A percentile compares a stretch with the other conserved stretches of the same genome.
These are phyloP conservation scores for Scomberomorus guttatus DNA, from an alignment of 2,797 vertebrate genomes.

Conservation along the genomic window DNA sequence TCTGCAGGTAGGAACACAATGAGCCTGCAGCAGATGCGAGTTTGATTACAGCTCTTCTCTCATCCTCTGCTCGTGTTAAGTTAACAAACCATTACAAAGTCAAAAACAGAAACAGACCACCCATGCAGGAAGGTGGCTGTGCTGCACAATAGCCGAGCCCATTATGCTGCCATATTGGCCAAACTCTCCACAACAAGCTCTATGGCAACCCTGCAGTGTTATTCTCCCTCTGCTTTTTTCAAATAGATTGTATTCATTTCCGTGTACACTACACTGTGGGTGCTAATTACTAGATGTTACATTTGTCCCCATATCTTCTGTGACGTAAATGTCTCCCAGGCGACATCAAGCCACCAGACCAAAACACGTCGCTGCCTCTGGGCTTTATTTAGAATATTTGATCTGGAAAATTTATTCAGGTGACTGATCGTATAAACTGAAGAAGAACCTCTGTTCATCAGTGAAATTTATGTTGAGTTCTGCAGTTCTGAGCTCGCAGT, in stretches of 20 bases:
- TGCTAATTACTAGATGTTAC: slow-evolving; percentile 68
- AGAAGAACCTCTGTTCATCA: slow-evolving; percentile 49
- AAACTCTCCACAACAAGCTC: slow-evolving; percentile 70
- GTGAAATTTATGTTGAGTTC: slow-evolving; percentile 52
- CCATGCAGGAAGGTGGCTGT: slow-evolving; percentile 46
- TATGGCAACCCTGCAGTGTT: slow-evolving; percentile 71
- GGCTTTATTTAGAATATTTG: slow-evolving; percentile 75
- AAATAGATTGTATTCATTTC: slow-evolving; percentile 63
- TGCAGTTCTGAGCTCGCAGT: slow-evolving; percentile 26
- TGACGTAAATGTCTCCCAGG: slow-evolving; percentile 70
- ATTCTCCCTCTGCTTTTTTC: slow-evolving; percentile 30
- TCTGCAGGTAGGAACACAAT: slow-evolving; percentile 64
- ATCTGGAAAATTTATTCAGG: slow-evolving; percentile 68
- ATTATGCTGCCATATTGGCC: slow-evolving; percentile 43
- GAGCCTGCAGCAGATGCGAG: slow-evolving; percentile 48
- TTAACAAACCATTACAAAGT: slow-evolving; percentile 65
- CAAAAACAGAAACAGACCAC: slow-evolving; percentile 63
- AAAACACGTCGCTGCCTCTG: slow-evolving; percentile 58
- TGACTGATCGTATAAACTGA: slow-evolving; percentile 59
- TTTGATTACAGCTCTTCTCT: slow-evolving; percentile 67
- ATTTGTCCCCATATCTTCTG: slow-evolving; percentile 39
- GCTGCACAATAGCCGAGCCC: slow-evolving; percentile 45
- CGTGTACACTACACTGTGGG: slow-evolving; percentile 55
- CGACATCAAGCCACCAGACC: slow-evolving; percentile 61
- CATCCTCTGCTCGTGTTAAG: slow-evolving; percentile 57